Base-by-base conservation (phyloP, 2,888 invertebrate genomes). In the Lamproptera curius region DNA sequence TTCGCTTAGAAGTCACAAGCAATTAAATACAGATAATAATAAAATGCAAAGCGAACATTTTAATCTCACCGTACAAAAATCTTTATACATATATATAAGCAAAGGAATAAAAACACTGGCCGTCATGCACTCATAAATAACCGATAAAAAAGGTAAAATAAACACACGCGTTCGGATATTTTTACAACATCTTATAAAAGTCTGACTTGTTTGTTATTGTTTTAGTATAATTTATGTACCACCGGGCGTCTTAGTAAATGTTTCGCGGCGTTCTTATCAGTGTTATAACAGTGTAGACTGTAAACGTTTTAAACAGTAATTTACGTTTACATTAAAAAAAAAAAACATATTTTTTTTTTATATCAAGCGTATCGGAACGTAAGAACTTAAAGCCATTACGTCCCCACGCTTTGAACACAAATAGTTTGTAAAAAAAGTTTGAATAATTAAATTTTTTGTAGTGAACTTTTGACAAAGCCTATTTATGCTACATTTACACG, bases 151-250 rank as follows among this genome's bases (percentile, higher is more conserved):
- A 46, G 49, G 46, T 52, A 51, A 55, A 57, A 56, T 46, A 52
- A 54, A 54, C 54, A 43, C 34, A 49, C 28, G 28, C 43, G 43
- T 49, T 43, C 40, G 43, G 28, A 49, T 46, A 44, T 42, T 53
- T 49, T 52, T 53, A 53, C 51, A 40, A 50, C 49, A 46, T 35
- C 49, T 50, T 51, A 56, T 55, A 54, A 57, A 54, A 38, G 56
- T 55, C 50, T 9, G 33, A 46, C 34, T 15, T 50, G 54, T 56
- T 54, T 53, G 51, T 55, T 52, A 51, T 56, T 56, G 53, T 52
- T 50, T 51, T 17, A 16, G 41, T 42, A 50, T 51, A 55, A 58
- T 55, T 58, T 58, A 58, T 52, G 47, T 39, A 39, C 40, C 28
- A 49, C 52, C 34, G 20, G 53, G 47, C 48, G 34, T 47, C 42